Base-by-base conservation (phyloP, 2,888 invertebrate genomes). In the Euzophera pinguis region DNA sequence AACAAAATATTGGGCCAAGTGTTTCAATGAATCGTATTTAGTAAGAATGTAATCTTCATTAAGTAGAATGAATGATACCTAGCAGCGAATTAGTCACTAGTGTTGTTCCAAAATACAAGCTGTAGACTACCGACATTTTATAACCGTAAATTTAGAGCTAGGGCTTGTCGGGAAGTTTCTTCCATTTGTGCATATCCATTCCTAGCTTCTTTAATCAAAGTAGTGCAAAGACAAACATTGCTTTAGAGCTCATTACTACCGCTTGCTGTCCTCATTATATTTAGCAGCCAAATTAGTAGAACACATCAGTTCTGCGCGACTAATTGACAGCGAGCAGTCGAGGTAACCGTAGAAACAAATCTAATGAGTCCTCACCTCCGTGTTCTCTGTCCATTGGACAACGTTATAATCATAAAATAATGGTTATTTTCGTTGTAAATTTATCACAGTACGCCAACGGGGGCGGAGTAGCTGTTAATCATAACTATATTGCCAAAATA, bases 401-500 rank as follows among this genome's bases (percentile, higher is more conserved):
- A 63, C 67, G 66, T 75, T 78, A 75, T 79, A 79, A 76, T 45
- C 38, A 49, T 49, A 38, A 49, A 78, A 77, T 74, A 75, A 62
- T 71, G 60, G 74, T 72, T 87, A 89, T 87, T 85, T 84, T 77
- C 58, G 80, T 72, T 72, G 71, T 73, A 79, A 63, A 86, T 88
- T 81, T 77, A 85, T 88, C 84, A 86, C 73, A 62, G 69, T 66
- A 66, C 64, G 71, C 45, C 45, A 45, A 32, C 32, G 32, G 67
- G 73, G 71, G 77, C 71, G 73, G 78, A 78, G 64, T 65, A 64
- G 62, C 56, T 64, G 75, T 75, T 70, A 67, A 71, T 77, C 73
- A 77, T 69, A 79, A 73, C 68, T 72, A 63, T 71, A 86, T 85
- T 84, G 87, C 85, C 86, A 86, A 88, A 87, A 85, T 82, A 84